phyloP scores from a whole-genome alignment of 2,888 invertebrate genomes.

The Acrobasis consociella region DNA sequence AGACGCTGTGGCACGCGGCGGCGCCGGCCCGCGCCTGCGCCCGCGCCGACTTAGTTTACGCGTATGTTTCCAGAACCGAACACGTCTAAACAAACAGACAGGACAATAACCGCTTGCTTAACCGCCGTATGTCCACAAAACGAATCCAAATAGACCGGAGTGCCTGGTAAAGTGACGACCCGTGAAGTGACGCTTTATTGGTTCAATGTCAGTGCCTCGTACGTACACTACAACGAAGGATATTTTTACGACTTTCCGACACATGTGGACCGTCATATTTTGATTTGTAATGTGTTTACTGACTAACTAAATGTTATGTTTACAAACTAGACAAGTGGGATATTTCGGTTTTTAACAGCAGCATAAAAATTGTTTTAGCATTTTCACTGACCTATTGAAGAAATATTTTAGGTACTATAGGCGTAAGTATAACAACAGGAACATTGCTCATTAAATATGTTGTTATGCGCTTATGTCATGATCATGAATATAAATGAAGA shows the following conservation, averaged over 20 bases:
- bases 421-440: too few relatives aligned
- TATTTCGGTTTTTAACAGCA: neutral
- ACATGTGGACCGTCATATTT: constrained; percentile 9
- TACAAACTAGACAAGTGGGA: neutral
- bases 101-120: constrained; percentile 18
- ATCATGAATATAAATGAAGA: too few relatives aligned
- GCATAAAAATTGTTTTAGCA: neutral
- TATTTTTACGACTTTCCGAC: constrained; percentile 18
- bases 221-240: constrained; percentile 17
- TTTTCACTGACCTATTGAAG: neutral
- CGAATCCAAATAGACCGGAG: constrained; percentile 28
- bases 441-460: too few relatives aligned
- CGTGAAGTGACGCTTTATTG: constrained; percentile 18
- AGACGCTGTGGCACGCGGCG: constrained; percentile 52
- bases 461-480: too few relatives aligned
- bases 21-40: constrained; percentile 50
- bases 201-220: constrained; percentile 18
- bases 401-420: too few relatives aligned
- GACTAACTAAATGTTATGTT: constrained; percentile 7
- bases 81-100: constrained; percentile 51
- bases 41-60: constrained; percentile 62
- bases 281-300: constrained; percentile 14
- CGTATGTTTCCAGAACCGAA: constrained; percentile 58
- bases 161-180: constrained; percentile 17
- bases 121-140: constrained; percentile 14